Evolutionary conservation across 2,113 vertebrate genomes (phyloP), one percentile per base, ranked within the genome.

Genomic region (Cyrtonyx montezumae): DNA sequence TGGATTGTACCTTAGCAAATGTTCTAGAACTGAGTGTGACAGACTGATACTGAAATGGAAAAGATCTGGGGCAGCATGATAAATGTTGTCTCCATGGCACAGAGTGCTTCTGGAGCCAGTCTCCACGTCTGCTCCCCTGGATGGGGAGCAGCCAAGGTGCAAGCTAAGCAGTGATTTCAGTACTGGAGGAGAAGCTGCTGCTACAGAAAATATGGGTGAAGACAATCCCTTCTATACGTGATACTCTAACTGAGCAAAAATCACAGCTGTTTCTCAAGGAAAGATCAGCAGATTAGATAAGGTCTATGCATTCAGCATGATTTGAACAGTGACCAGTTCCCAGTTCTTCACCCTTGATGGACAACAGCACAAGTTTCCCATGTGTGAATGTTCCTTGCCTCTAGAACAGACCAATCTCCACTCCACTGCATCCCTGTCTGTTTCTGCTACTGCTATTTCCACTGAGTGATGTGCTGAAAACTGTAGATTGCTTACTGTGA

Each of bases 301-400:
- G 22, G 48, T 49, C 13, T 79, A 30, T 19, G 8, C 19, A 12
- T 19, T 42, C 32, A 26, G 21, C 62, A 66, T 30, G n/a, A 32
- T 13, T 28, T 43, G 51, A 53, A 30, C 51, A 30, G 51, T 19
- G 30, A 30, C 22, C 18, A 6, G 13, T 63, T 25, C 37, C 22
- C 23, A 8, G 13, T 63, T 25, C 67, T 69, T 46, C 46, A 28
- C 46, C 26, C 15, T 49, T 18, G 37, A 28, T 40, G 16, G 26
- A 28, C 61, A 40, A 37, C 61, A 62, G 59, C 40, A 78, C 15
- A 23, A 62, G 30, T 25, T 74, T 49, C 76, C 43, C 21, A 11
- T 1, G 0, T 7, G 9, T 63, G 7, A 36, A 25, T 1, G 1
- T 9, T 26, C 12, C 51, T 75, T n/a, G 7, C 25, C 34, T 73